Evolutionary conservation across 2,113 vertebrate genomes (phyloP).

Genomic region (Ibidorhyncha struthersii): DNA sequence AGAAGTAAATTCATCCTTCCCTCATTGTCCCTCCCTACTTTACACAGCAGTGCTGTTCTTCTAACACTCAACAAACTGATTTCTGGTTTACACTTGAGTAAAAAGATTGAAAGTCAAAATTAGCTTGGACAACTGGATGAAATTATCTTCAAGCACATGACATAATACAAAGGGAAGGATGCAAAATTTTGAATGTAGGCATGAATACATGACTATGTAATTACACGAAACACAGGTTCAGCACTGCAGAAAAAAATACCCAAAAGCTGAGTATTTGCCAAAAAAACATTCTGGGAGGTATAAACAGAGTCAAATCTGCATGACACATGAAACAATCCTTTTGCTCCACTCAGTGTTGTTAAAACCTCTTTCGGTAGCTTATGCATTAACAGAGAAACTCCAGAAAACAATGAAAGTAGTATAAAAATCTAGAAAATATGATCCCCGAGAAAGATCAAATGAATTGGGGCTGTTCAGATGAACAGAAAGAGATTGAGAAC

Average conservation of each 20-base stretch:
- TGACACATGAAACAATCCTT: background rate
- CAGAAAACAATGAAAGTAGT: background rate
- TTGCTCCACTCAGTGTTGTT: background rate
- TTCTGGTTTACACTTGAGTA: background rate
- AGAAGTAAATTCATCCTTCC: background rate
- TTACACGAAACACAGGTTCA: background rate
- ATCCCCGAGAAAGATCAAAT: background rate
- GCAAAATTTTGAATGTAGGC: background rate
- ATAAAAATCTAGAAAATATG: background rate
- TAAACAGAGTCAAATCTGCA: background rate
- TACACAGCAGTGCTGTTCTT: background rate
- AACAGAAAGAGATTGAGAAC: background rate
- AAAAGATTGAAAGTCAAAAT: background rate
- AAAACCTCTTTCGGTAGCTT: background rate
- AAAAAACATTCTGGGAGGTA: background rate
- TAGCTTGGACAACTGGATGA: background rate
- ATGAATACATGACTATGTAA: background rate
- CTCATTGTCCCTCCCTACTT: background rate
- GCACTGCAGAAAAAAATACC: background rate
- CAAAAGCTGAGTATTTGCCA: rapidly evolving
- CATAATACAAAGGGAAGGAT: background rate
- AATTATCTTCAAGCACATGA: background rate
- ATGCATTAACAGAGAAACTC: background rate
- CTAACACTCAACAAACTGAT: background rate
- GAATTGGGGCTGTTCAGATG: background rate